These are phyloP conservation scores for Ochotona princeps DNA, from an alignment of 2,113 vertebrate species.

Conservation along the genomic window DNA sequence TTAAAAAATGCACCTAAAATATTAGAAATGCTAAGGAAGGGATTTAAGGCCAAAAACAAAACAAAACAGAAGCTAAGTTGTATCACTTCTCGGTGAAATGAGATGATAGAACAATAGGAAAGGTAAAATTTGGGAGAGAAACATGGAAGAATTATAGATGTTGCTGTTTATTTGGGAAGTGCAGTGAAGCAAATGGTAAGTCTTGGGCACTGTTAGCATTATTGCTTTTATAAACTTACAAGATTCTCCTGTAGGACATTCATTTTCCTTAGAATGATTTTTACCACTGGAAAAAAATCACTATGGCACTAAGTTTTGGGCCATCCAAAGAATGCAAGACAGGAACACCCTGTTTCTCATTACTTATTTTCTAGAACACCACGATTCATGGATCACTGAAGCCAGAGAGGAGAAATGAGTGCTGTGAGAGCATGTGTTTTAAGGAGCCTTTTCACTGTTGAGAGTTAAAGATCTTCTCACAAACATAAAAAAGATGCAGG, in stretches of 20 bases:
- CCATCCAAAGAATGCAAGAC: background rate
- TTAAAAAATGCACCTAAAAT: background rate
- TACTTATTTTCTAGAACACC: background rate
- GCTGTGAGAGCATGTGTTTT: background rate
- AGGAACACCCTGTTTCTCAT: background rate
- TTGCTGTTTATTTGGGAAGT: background rate
- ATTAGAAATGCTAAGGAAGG: background rate
- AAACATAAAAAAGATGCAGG: background rate
- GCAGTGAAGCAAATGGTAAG: background rate
- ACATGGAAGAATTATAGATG: background rate
- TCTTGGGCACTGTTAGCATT: background rate
- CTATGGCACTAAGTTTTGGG: background rate
- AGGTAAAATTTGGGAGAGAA: background rate
- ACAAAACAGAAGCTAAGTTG: background rate
- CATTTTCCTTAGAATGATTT: background rate
- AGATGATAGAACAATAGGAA: background rate
- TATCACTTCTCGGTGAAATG: constrained; percentile 26
- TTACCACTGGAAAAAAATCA: background rate
- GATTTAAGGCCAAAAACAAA: background rate
- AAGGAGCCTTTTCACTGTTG: background rate
- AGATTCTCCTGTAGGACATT: background rate
- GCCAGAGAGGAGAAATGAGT: constrained; percentile 20
- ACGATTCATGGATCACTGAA: background rate
- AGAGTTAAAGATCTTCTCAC: background rate
- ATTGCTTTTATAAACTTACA: background rate